Conservation (phyloP, 2,113 vertebrate genomes). For the Gorsachius goisagi region DNA sequence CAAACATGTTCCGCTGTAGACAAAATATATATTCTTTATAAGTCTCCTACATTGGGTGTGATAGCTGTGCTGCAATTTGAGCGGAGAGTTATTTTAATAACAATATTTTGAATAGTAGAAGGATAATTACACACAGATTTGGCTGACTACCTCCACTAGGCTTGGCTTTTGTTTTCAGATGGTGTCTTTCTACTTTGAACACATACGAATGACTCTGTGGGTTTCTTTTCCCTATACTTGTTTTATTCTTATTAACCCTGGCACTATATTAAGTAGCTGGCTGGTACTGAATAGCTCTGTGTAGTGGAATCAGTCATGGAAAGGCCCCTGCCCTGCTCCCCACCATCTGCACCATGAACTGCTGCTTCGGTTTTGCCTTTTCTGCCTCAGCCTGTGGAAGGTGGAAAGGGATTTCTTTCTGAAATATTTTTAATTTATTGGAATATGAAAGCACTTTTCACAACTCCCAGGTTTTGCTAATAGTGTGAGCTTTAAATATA, state of each 20-base stretch:
- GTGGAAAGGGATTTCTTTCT: background rate
- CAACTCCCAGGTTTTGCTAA: background rate
- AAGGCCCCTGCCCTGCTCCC: background rate
- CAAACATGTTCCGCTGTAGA: background rate
- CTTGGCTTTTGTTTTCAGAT: background rate
- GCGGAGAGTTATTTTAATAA: background rate
- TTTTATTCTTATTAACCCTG: background rate
- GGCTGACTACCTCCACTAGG: background rate
- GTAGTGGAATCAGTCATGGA: background rate
- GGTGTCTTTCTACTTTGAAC: background rate
- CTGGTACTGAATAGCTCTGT: background rate
- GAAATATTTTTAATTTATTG: background rate
- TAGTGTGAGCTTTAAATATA: fast-evolving
- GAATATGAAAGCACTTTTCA: background rate
- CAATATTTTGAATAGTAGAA: background rate
- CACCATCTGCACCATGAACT: fast-evolving
- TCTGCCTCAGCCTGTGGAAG: background rate
- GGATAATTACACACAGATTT: background rate
- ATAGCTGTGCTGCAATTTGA: background rate
- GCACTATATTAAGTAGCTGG: fast-evolving
- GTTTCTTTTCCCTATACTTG: fast-evolving
- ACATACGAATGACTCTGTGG: background rate
- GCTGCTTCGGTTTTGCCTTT: background rate
- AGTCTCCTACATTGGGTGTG: fast-evolving
- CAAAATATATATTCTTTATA: fast-evolving